phyloP scores from a whole-genome alignment of 2,113 vertebrate genomes.

The Amazona vittata region DNA sequence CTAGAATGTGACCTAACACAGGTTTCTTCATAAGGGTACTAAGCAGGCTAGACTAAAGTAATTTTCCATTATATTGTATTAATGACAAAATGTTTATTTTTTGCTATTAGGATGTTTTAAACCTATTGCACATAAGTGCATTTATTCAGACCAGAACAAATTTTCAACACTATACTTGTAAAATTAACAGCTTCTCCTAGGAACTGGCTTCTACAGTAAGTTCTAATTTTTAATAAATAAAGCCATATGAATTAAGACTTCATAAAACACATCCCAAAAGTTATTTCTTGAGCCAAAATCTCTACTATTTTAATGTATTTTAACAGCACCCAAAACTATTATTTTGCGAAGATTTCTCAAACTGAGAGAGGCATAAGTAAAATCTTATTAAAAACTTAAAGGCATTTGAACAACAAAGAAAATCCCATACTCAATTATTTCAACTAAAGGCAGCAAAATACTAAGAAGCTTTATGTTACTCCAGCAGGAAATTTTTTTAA shows the following conservation, averaged over 20 bases:
- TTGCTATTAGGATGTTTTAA: neutral
- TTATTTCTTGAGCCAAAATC: neutral
- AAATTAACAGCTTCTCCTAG: neutral
- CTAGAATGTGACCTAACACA: neutral
- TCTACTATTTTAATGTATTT: neutral
- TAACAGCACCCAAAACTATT: neutral
- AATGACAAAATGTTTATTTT: neutral
- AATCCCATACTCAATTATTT: neutral
- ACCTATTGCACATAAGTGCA: neutral
- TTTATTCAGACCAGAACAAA: neutral
- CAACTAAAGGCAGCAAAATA: neutral
- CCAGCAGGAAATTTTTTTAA: neutral
- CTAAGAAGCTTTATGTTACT: neutral
- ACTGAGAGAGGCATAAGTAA: neutral
- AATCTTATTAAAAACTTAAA: neutral
- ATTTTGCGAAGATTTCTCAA: neutral
- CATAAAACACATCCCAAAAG: neutral
- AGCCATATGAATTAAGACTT: neutral
- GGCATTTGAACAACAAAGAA: neutral
- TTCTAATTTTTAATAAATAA: neutral
- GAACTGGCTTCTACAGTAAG: neutral
- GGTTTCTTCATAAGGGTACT: neutral
- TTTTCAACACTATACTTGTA: neutral
- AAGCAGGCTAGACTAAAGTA: neutral
- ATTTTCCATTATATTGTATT: neutral